phyloP scores from a whole-genome alignment of 2,888 invertebrate genomes.

The Campaea margaritaria region DNA sequence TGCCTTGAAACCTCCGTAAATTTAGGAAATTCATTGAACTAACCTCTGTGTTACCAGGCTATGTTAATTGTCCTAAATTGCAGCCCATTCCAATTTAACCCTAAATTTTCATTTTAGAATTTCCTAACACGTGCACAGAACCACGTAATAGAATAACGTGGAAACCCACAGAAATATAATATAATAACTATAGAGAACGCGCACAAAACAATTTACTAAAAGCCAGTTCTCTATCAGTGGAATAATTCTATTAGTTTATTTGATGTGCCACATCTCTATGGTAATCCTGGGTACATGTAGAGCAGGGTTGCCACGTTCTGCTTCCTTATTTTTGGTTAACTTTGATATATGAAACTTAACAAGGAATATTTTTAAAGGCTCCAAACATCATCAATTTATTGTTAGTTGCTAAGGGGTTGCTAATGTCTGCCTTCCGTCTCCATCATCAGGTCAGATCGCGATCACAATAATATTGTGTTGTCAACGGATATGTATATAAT shows the following conservation, averaged over 20 bases:
- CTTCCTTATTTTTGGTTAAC: background rate
- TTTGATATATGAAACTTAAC: too few relatives aligned
- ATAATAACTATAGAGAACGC: background rate
- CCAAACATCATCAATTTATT: too few relatives aligned
- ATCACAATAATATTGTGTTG: too few relatives aligned
- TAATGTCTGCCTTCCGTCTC: too few relatives aligned
- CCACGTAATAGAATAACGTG: background rate
- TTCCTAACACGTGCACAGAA: conserved; percentile 1
- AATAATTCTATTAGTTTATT: conserved; percentile 22
- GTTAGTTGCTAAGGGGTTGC: too few relatives aligned
- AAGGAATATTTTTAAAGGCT: too few relatives aligned
- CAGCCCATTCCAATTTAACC: background rate
- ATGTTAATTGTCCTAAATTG: background rate
- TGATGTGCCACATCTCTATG: conserved; percentile 9
- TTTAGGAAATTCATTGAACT: background rate
- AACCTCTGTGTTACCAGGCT: too few relatives aligned
- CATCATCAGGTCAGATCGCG: too few relatives aligned
- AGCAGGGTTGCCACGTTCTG: background rate
- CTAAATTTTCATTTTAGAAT: conserved; percentile 7
- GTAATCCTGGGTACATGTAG: conserved; percentile 3
- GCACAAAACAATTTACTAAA: conserved; percentile 13
- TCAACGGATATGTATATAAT: too few relatives aligned
- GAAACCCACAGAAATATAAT: background rate
- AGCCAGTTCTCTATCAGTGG: conserved; percentile 13
- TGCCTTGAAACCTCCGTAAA: background rate